Conservation (phyloP, 2,888 invertebrate genomes). For the Malacosoma neustria region DNA sequence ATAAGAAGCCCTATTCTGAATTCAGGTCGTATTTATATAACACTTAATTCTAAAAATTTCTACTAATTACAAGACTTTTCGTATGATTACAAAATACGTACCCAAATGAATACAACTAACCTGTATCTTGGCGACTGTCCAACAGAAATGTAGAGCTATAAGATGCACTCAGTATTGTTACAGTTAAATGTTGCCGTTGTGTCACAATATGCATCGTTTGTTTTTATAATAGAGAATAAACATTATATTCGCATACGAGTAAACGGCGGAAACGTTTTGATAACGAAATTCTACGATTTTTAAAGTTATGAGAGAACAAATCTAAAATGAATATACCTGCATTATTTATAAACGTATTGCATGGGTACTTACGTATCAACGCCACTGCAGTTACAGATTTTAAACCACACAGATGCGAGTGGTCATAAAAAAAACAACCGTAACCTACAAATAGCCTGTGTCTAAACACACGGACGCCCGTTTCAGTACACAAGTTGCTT, state of each 20-base stretch:
- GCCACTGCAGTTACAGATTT: too few species aligned
- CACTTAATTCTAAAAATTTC: too few species aligned
- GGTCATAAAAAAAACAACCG: too few species aligned
- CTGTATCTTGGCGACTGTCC: slow-evolving; percentile 31
- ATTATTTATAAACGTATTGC: too few species aligned
- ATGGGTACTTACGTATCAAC: too few species aligned
- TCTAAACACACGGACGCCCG: too few species aligned
- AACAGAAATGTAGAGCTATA: slow-evolving; percentile 37
- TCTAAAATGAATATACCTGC: too few species aligned
- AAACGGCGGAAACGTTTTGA: background rate
- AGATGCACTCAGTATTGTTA: slow-evolving; percentile 16
- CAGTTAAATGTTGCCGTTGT: background rate
- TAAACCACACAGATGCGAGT: too few species aligned
- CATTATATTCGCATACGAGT: background rate
- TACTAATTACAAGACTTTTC: background rate
- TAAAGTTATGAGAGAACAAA: background rate
- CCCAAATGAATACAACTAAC: slow-evolving; percentile 9
- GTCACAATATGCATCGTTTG: background rate
- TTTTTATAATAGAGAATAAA: background rate
- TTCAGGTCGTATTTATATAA: too few species aligned
- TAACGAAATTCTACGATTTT: background rate
- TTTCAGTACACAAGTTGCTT: too few species aligned
- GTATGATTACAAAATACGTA: background rate
- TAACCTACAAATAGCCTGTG: too few species aligned
- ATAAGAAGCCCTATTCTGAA: too few species aligned